These are phyloP conservation scores for Drosophila cracens DNA, from an alignment of 2,888 invertebrate species.

Conservation along the genomic window DNA sequence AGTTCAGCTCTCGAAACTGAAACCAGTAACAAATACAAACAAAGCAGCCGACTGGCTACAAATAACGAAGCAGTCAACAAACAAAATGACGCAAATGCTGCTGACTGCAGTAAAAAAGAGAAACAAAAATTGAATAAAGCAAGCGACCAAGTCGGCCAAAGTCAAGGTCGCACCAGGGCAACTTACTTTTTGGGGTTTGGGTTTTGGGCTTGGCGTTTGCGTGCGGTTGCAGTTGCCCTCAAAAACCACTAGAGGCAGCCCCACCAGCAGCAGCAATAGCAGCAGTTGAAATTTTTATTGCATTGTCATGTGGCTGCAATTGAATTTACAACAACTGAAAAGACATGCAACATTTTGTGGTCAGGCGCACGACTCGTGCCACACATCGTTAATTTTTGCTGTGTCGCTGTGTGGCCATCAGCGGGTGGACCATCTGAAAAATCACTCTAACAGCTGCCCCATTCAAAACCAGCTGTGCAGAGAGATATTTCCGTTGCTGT, in stretches of 20 bases:
- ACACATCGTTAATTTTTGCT: conserved; percentile 26
- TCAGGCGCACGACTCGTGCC: conserved; percentile 62
- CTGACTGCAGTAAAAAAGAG: conserved; percentile 27
- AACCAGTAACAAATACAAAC: conserved; percentile 18
- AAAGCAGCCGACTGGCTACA: conserved; percentile 10
- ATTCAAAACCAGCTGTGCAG: conserved; percentile 8
- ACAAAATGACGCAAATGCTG: conserved; percentile 22
- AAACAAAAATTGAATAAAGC: conserved; percentile 38
- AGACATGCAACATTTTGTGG: conserved; percentile 75
- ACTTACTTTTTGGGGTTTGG: conserved; percentile 27
- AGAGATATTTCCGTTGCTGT: conserved; percentile 62
- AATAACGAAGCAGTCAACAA: conserved; percentile 28
- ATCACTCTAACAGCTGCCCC: conserved; percentile 26
- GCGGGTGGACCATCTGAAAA: conserved; percentile 15
- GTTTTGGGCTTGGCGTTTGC: conserved; percentile 24
- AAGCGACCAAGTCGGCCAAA: conserved; percentile 53
- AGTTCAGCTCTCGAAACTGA: conserved; percentile 22
- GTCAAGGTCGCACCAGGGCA: conserved; percentile 64
- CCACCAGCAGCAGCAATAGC: background rate
- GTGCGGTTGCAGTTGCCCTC: conserved; percentile 59
- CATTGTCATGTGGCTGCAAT: conserved; percentile 74
- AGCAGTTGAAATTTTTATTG: conserved; percentile 58
- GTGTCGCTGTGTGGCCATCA: background rate
- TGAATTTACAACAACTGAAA: conserved; percentile 59
- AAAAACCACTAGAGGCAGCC: conserved; percentile 11